A percentile compares a stretch with the other conserved stretches of the same genome.
Evolutionary conservation across 2,797 vertebrate genomes (phyloP).

Genomic region (Okamejei kenojei): DNA sequence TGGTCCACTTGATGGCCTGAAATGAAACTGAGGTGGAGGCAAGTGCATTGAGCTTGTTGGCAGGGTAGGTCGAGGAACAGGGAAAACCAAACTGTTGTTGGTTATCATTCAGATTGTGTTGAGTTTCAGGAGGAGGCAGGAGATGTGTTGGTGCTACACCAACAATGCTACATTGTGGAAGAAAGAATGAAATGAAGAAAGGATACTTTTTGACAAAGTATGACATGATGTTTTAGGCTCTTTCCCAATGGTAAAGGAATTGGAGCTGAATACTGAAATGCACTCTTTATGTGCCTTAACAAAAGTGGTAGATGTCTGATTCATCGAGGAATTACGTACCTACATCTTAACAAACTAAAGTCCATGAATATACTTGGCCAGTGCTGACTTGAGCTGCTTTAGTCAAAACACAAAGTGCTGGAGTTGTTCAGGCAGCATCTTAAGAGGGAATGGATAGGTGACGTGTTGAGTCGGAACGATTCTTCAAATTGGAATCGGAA

Average conservation of each 20-base stretch:
- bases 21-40: background rate
- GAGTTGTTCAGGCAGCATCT: too few species aligned
- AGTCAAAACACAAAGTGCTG: too few species aligned
- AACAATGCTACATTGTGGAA: background rate
- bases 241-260: background rate
- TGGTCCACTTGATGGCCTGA: background rate
- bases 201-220: background rate
- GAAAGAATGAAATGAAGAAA: background rate
- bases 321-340: background rate
- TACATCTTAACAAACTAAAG: background rate
- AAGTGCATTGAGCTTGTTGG: background rate
- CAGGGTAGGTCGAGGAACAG: too few species aligned
- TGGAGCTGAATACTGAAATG: background rate
- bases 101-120: background rate
- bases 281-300: background rate
- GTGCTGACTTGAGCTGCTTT: background rate
- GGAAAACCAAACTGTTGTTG: background rate
- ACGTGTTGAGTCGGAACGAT: too few species aligned
- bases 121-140: background rate
- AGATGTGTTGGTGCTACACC: background rate
- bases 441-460: too few species aligned
- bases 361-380: background rate
- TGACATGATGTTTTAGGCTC: background rate
- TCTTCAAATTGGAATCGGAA: too few species aligned
- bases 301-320: background rate